Evolutionary conservation across 2,888 invertebrate genomes (phyloP), one percentile per base, ranked within the genome.

Genomic region (Stenchaetothrips biformis): DNA sequence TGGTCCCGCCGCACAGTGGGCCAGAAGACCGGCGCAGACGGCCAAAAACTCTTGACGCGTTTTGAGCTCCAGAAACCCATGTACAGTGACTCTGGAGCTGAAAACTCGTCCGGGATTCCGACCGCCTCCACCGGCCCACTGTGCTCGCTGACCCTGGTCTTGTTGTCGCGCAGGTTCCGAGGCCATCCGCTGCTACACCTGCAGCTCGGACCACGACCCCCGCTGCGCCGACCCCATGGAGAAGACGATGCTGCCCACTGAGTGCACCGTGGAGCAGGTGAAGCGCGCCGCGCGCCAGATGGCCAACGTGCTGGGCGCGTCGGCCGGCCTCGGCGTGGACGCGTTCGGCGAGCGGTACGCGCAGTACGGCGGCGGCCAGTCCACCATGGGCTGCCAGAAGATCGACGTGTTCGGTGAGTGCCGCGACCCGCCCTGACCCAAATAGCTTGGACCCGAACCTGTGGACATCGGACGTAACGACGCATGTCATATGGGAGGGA

Each of bases 381-480:
- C 67, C 67, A 74, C 25, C 67, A 74, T 74, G 67, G 25, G 21
- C 67, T 74, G 67, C 25, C 67, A 25, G 67, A 74, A 74, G 67
- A 21, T 74, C 25, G 67, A 74, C 67, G 8, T 74, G 21, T 21
- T 67, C 67, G 21, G 67, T 25, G 11, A 25, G 67, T 25, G 37
- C 25, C 67, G 67, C 6, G 13, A 18, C 59, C 59, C 16, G 59
- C 37, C 37, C 37, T 37, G 4, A 37, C 37, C 4, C 4, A 37
- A 37, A 4, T 37, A 37, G 37, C 37, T 37, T 37, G 4, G 37
- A 37, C n/a, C n/a, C n/a, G n/a, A n/a, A n/a, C n/a, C n/a, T n/a
- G n/a, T n/a, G n/a, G n/a, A n/a, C n/a, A n/a, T n/a, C n/a, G n/a
- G n/a, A n/a, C n/a, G n/a, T n/a, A n/a, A n/a, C n/a, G n/a, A n/a